Conservation (phyloP, 2,797 vertebrate species). For the Vultur gryphus region DNA sequence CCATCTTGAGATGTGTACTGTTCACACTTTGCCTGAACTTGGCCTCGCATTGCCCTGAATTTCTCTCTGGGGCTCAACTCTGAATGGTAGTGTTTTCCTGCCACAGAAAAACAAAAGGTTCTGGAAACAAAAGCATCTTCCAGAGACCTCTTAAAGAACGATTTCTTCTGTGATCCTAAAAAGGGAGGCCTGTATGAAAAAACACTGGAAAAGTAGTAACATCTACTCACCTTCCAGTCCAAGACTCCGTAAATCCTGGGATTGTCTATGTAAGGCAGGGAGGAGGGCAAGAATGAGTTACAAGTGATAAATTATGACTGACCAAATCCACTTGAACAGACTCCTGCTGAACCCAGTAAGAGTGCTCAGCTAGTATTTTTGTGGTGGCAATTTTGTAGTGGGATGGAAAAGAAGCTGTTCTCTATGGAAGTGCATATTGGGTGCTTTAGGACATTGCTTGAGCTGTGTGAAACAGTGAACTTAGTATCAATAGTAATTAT, state of each 20-base stretch:
- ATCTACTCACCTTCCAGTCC: not conserved
- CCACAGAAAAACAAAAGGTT: not conserved
- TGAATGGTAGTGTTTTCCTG: not conserved
- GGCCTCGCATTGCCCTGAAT: not conserved
- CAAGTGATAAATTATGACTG: not conserved
- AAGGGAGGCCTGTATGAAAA: not conserved
- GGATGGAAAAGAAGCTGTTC: not conserved
- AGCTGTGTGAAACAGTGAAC: not conserved
- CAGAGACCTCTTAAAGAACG: not conserved
- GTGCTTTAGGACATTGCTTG: not conserved
- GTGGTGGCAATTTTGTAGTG: not conserved
- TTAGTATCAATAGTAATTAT: not conserved
- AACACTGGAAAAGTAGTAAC: not conserved
- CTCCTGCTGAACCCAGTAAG: not conserved
- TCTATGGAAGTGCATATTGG: not conserved
- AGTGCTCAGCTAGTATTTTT: not conserved
- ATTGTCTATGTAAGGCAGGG: not conserved
- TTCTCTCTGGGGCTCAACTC: not conserved
- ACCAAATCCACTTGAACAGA: not conserved
- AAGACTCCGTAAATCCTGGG: not conserved
- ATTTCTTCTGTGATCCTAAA: not conserved
- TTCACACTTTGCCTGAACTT: not conserved
- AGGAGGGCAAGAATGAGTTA: not conserved
- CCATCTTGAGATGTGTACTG: not conserved
- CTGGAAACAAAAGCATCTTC: not conserved